phyloP scores from a whole-genome alignment of 1,140 invertebrate species.

The Drosophila trapezifrons region DNA sequence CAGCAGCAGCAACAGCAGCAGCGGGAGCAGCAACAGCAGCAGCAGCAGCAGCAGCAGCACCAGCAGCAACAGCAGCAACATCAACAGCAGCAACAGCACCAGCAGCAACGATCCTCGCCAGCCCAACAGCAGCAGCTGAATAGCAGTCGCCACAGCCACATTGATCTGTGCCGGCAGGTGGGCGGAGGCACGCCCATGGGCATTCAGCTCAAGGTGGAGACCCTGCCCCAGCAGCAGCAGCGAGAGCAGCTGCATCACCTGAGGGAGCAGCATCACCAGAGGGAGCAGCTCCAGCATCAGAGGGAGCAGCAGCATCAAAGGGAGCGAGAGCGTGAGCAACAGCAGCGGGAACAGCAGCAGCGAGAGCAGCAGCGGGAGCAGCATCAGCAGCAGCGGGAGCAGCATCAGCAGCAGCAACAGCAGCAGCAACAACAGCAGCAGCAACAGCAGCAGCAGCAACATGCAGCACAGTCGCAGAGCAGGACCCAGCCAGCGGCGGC shows the following conservation, averaged over 20 bases:
- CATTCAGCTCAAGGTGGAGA: conserved; percentile 77
- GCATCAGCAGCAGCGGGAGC: not conserved
- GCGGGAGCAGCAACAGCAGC: conserved; percentile 43
- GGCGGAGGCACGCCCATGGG: conserved; percentile 25
- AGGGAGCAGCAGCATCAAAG: not conserved
- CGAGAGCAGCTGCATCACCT: conserved; percentile 43
- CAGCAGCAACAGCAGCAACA: conserved; percentile 29
- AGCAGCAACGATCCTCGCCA: conserved; percentile 61
- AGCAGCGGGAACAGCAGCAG: conserved; percentile 19
- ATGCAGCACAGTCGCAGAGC: conserved; percentile 12
- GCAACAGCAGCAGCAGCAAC: conserved; percentile 25
- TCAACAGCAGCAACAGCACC: conserved; percentile 16
- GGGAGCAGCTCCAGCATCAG: not conserved
- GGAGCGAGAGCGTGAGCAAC: not conserved
- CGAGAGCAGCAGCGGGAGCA: conserved; percentile 1
- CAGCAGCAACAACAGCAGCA: not conserved
- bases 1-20: conserved; percentile 30
- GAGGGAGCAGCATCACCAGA: conserved; percentile 5
- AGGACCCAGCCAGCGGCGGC: conserved; percentile 4
- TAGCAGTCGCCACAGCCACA: conserved; percentile 51
- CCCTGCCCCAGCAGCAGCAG: conserved; percentile 60
- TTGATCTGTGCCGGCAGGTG: conserved; percentile 42
- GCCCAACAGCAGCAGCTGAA: conserved; percentile 44
- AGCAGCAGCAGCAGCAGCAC: conserved; percentile 36
- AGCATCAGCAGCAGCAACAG: not conserved